Evolutionary conservation across 2,888 invertebrate species (phyloP).

Genomic region (Clostera curtula): DNA sequence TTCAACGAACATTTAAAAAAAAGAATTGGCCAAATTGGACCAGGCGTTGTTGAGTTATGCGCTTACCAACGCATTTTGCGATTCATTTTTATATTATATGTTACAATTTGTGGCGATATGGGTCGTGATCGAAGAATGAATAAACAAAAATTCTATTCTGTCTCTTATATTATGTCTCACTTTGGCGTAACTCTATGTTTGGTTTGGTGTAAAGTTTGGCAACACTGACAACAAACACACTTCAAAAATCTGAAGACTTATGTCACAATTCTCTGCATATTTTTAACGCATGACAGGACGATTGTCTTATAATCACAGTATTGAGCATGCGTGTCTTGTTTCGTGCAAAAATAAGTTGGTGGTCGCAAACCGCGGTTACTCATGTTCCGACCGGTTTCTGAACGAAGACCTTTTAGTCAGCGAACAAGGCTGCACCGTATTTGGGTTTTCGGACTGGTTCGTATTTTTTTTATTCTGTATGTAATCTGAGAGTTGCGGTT

Average conservation of each 20-base stretch:
- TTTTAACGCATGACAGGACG: constrained; percentile 16
- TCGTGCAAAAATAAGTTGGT: constrained; percentile 49
- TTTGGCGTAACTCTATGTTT: no score
- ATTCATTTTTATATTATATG: no score
- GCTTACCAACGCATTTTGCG: no score
- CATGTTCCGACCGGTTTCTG: constrained; percentile 49
- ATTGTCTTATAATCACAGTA: constrained; percentile 33
- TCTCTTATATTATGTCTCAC: no score
- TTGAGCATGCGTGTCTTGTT: constrained; percentile 43
- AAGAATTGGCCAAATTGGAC: no score
- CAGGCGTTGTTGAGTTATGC: no score
- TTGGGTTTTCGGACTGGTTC: constrained; percentile 24
- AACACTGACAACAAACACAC: background rate
- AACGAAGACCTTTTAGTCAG: constrained; percentile 26
- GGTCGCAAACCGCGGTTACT: constrained; percentile 35
- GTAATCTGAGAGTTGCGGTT: constrained; percentile 12
- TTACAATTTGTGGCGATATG: no score
- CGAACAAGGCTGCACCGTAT: constrained; percentile 34
- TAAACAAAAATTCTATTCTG: no score
- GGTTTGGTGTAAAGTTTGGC: no score
- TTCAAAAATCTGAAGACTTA: background rate
- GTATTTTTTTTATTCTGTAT: constrained; percentile 14
- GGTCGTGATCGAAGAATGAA: no score
- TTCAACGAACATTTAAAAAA: no score
- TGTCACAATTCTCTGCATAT: constrained; percentile 5